A percentile compares a stretch with the other conserved stretches of the same genome.
These are phyloP conservation scores for Heliconius hortense DNA, from an alignment of 2,888 invertebrate species.

Conservation along the genomic window DNA sequence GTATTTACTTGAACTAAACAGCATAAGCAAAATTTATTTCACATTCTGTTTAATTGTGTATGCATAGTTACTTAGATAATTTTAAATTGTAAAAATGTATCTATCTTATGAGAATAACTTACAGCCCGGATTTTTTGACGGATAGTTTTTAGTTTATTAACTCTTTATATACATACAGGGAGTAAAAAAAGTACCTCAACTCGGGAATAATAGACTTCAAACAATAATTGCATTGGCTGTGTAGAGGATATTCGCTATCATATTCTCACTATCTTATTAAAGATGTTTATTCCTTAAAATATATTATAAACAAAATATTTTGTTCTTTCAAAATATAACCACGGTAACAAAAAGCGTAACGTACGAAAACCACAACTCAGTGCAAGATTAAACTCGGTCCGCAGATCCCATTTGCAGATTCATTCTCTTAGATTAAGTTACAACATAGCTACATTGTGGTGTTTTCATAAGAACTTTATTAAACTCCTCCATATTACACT, in stretches of 20 bases:
- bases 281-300: constrained; percentile 3
- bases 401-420: constrained; percentile 70
- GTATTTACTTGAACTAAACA: constrained; percentile 52
- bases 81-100: neutral
- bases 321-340: constrained; percentile 33
- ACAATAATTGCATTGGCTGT: neutral
- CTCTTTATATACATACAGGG: too few relatives aligned
- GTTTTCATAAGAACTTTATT: constrained; percentile 73
- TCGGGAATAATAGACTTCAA: neutral
- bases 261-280: neutral
- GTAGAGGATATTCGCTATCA: neutral
- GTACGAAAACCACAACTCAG: constrained; percentile 42
- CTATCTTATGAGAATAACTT: neutral
- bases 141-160: neutral
- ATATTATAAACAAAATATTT: constrained; percentile 31
- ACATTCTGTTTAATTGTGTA: constrained; percentile 48
- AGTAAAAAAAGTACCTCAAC: neutral
- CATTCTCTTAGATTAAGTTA: constrained; percentile 72
- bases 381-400: constrained; percentile 60
- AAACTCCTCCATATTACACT: constrained; percentile 61
- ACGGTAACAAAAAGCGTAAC: constrained; percentile 41
- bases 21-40: constrained; percentile 57
- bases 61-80: constrained; percentile 3
- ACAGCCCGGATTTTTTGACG: too few relatives aligned
- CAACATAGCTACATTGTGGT: constrained; percentile 65